phyloP scores from a whole-genome alignment of 2,113 vertebrate genomes.

The Tupaia chinensis region DNA sequence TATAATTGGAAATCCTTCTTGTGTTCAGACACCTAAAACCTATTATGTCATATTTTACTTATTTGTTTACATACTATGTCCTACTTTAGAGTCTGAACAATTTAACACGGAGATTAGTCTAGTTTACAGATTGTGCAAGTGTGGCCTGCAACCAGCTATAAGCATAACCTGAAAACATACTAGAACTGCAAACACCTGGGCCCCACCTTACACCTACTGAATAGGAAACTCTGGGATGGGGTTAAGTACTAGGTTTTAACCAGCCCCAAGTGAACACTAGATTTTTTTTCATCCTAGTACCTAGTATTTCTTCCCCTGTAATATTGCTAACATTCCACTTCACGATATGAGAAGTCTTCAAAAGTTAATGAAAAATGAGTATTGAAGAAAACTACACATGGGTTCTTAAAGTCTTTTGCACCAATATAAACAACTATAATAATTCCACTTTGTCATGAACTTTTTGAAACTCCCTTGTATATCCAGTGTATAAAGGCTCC shows the following conservation, averaged over 20 bases:
- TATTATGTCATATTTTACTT: background rate
- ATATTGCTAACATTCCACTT: background rate
- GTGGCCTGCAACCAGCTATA: background rate
- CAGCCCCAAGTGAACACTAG: background rate
- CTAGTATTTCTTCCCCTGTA: background rate
- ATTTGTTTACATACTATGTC: background rate
- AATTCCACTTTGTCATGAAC: too few relatives aligned
- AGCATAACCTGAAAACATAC: background rate
- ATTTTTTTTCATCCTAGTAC: background rate
- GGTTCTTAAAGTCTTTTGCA: too few relatives aligned
- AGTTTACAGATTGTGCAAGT: background rate
- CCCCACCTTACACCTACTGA: background rate
- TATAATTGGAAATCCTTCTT: background rate
- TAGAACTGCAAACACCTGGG: background rate
- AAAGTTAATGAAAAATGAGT: too few relatives aligned
- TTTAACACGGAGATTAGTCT: background rate
- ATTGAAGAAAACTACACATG: too few relatives aligned
- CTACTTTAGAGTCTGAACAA: background rate
- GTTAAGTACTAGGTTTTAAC: background rate
- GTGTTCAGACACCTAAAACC: background rate
- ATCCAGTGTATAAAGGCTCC: background rate
- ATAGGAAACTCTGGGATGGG: background rate
- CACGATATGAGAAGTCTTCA: too few relatives aligned
- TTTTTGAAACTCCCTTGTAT: background rate
- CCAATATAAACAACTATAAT: too few relatives aligned